Evolutionary conservation across 1,140 invertebrate genomes (phyloP).

Genomic region (Drosophila pruinosa): DNA sequence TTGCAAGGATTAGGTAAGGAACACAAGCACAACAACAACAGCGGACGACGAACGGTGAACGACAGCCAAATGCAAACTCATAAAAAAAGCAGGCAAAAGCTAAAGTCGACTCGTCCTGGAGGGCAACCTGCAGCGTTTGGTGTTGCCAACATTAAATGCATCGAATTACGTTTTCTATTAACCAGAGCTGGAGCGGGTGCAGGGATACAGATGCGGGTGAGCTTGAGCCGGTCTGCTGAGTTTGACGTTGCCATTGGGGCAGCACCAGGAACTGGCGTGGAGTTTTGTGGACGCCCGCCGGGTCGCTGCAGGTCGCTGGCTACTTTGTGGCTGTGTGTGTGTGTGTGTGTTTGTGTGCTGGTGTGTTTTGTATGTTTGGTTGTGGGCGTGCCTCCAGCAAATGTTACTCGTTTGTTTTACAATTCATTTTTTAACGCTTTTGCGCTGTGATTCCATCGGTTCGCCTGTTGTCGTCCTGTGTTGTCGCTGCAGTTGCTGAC

Average conservation of each 20-base stretch:
- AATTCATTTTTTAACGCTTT: constrained; percentile 80
- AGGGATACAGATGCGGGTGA: constrained; percentile 14
- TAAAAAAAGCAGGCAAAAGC: constrained; percentile 57
- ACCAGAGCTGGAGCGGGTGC: constrained; percentile 26
- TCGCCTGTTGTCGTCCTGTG: constrained; percentile 41
- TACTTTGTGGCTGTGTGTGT: constrained; percentile 54
- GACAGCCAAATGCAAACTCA: constrained; percentile 54
- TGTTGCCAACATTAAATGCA: constrained; percentile 76
- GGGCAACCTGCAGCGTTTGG: constrained; percentile 48
- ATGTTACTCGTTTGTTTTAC: constrained; percentile 79
- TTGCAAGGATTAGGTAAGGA: constrained; percentile 76
- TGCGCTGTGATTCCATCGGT: constrained; percentile 64
- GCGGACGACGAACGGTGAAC: not conserved
- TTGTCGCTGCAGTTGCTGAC: constrained; percentile 44
- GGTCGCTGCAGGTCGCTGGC: constrained; percentile 52
- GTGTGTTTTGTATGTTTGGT: constrained; percentile 9
- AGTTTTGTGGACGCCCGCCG: constrained; percentile 11
- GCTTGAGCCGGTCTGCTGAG: constrained; percentile 29
- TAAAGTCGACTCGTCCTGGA: not conserved
- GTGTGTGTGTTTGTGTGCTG: constrained; percentile 10
- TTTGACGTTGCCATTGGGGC: constrained; percentile 27
- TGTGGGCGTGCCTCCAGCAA: constrained; percentile 39
- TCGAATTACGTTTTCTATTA: constrained; percentile 80
- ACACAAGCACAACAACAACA: constrained; percentile 54
- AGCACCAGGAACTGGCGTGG: not conserved